Percentiles rank a stretch among this genome's conserved stretches.
Evolutionary conservation across 30 jellyfish, hydroid and myxozoan species (phyloP).

Genomic region (Chrysaora quinquecirrha): DNA sequence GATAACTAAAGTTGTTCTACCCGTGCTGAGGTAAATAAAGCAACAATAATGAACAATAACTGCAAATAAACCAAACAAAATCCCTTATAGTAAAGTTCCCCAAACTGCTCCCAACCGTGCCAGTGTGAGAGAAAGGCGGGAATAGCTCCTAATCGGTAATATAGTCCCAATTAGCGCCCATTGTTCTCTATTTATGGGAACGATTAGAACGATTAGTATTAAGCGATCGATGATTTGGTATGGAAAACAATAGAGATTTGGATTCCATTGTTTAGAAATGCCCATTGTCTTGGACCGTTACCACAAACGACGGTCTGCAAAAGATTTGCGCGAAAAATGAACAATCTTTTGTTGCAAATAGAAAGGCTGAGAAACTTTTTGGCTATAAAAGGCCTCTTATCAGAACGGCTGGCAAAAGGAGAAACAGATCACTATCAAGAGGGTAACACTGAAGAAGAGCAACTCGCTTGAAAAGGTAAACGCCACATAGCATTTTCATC

Average conservation of each 20-base stretch:
- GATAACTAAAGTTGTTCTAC: neutral
- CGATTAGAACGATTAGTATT: too few relatives aligned
- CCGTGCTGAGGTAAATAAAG: constrained; percentile 6
- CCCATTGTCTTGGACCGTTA: constrained; percentile 59
- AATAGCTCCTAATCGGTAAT: too few relatives aligned
- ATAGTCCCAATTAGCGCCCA: too few relatives aligned
- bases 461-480: constrained; percentile 19
- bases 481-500: too few relatives aligned
- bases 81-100: too few relatives aligned
- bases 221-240: constrained; percentile 45
- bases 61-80: too few relatives aligned
- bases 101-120: too few relatives aligned
- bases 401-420: constrained; percentile 58
- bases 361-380: constrained; percentile 18
- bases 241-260: constrained; percentile 59
- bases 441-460: neutral
- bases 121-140: too few relatives aligned
- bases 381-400: constrained; percentile 57
- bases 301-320: constrained; percentile 29
- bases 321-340: constrained; percentile 69
- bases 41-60: too few relatives aligned
- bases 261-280: constrained; percentile 42
- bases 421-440: constrained; percentile 5
- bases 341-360: constrained; percentile 51
- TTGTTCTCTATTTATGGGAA: too few relatives aligned